Base-by-base conservation (phyloP, 2,888 invertebrate genomes). In the Drosophila cracens region DNA sequence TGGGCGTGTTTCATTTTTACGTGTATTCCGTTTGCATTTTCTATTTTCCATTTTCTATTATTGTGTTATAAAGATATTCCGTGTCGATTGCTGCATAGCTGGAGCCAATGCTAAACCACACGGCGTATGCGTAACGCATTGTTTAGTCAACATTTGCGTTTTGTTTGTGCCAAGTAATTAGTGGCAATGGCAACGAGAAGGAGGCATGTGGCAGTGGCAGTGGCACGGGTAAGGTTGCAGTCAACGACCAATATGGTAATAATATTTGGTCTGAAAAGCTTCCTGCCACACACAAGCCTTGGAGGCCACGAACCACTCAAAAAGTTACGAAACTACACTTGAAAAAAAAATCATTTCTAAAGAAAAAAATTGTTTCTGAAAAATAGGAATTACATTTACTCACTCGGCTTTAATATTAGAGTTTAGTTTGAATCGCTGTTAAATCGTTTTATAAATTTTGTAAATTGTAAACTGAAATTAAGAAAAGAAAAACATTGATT, bases 111-210 rank as follows among this genome's bases (percentile, higher is more conserved):
- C n/a, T 11, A 34, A 27, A 16, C 48, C 61, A 67, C 70, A 60
- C 38, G 62, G 73, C 85, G 67, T 80, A 73, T 71, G 82, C 75
- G 73, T 67, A 70, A 79, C 65, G 72, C 67, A 62, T 78, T 82
- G 57, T 73, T 66, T 73, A 70, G 67, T 78, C 69, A 74, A 49
- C 79, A 49, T 62, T 67, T 63, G 65, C 40, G 62, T 70, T 76
- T 70, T 76, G 53, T 81, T 85, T 86, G 70, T 85, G 81, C 72
- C 79, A 56, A 82, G 86, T 86, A 87, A 86, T 86, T 89, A 89
- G 86, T 85, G 71, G 51, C 69, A 48, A 27, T 61, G 57, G 58
- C 49, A 43, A 58, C n/a, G 25, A 25, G 46, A 46, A 25, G 21
- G 16, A 16, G 46, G 46, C 25, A 46, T 16, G 8, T 25, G 36